Base-by-base conservation (phyloP, 37 sponge, comb jelly and placozoan species). In the Agelas oroides region DNA sequence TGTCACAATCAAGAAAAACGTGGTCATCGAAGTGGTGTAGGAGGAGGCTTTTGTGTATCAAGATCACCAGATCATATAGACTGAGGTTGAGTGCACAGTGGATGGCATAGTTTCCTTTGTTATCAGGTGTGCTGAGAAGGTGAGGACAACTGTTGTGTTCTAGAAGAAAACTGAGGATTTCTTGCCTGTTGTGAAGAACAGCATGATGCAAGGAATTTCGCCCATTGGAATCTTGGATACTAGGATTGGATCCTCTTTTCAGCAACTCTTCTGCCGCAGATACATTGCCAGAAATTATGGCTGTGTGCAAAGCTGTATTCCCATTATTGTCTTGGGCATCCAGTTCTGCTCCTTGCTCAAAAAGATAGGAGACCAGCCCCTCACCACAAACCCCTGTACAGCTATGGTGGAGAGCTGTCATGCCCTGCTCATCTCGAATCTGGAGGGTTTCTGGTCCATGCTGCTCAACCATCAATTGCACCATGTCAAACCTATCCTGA, bases 281-380 rank as follows among this genome's bases (percentile, higher is more conserved):
- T 37, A 71, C 36, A 75, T 89, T 92, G 0, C 83, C 88, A 19
- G 65, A 38, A 30, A 72, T n/a, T 1, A 87, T 74, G 27, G 95
- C 95, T 62, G 41, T 31, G 8, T 71, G 78, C 2, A 97, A 78
- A 0, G 92, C 90, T 19, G 95, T 94, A 14, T 53, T 33, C 13
- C 92, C 91, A 21, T 84, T 81, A 13, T 59, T 80, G 77, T 93
- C 84, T 17, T n/a, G 35, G 1, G 30, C 63, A 80, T 91, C 61
- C n/a, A 84, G 59, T 2, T 84, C 64, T 28, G 79, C 62, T 20
- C 89, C 87, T 52, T 78, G 62, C 11, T 68, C 31, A 19, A 91
- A 20, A 15, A 94, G 82, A 37, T 82, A 93, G 5, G 28, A 41
- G 24, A 89, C 32, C 35, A 92, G 28, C 11, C 54, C 71, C 8